Evolutionary conservation across 2,888 invertebrate genomes (phyloP), one percentile per base, ranked within the genome.

Genomic region (Hypercompe scribonia): DNA sequence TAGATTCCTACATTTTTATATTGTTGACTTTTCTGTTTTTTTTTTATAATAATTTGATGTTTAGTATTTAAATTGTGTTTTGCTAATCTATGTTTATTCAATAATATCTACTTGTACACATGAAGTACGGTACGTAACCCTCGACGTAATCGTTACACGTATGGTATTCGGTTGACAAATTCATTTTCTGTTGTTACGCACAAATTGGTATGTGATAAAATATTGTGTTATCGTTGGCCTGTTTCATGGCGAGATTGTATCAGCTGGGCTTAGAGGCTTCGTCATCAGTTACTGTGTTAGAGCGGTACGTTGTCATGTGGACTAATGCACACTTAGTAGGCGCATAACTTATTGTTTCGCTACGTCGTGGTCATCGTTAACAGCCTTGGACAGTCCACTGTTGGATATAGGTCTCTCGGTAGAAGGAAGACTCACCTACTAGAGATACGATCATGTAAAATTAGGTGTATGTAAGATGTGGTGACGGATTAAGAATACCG

Each of bases 201-300:
- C 63, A 63, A 34, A 64, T 34, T 70, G 7, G 21, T n/a, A 15
- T 64, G 18, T 70, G 54, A 71, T 71, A 65, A 36, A 61, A 65
- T 34, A 33, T 39, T 8, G 58, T 69, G 24, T 69, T 39, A 68
- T 72, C 71, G 71, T 71, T 61, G 8, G 24, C n/a, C 21, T 61
- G 33, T 71, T 65, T 58, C 66, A 15, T 42, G 18, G 15, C 15
- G 54, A 66, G 71, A 71, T 71, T 66, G 58, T 42, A 66, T 66
- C 58, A 46, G 71, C 34, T 72, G 71, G 66, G 21, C 42, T 42
- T 61, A 42, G n/a, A 34, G 21, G 24, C 42, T 34, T 39, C 54
- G 54, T 64, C 39, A 34, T 36, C 50, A n/a, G 42, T 63, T 13
- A 34, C 64, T 10, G 33, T n/a, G 54, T 13, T 13, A 54, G n/a